These are phyloP conservation scores for Scrobipalpa atriplicella DNA, from an alignment of 2,888 invertebrate genomes.

Conservation along the genomic window DNA sequence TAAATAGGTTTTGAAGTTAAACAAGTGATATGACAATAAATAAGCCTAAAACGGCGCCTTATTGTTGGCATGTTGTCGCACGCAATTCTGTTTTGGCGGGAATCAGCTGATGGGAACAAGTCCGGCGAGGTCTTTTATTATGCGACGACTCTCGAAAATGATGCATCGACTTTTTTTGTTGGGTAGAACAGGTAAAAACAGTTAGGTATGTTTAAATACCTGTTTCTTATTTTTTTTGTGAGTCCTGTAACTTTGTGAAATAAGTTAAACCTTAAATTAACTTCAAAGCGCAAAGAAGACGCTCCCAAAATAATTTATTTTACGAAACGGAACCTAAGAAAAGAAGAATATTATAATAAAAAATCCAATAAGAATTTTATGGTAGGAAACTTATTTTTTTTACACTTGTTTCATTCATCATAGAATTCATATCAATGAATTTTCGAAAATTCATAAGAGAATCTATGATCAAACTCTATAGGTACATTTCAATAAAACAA, in stretches of 20 bases:
- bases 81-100: conserved; percentile 38
- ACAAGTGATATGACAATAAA: conserved; percentile 41
- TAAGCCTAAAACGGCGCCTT: conserved; percentile 36
- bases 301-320: no score
- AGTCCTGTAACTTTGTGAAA: neutral
- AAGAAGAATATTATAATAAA: no score
- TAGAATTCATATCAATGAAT: no score
- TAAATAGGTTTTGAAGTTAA: conserved; percentile 23
- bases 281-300: no score
- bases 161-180: conserved; percentile 18
- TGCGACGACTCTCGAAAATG: conserved; percentile 22
- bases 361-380: no score
- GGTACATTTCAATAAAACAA: no score
- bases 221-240: conserved; percentile 6
- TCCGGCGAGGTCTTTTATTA: conserved; percentile 38
- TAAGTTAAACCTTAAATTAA: no score
- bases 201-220: conserved; percentile 30
- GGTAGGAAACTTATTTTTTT: no score
- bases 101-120: conserved; percentile 43
- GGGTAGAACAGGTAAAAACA: conserved; percentile 30
- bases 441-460: no score
- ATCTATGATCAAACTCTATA: no score
- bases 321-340: no score
- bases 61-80: conserved; percentile 33
- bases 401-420: no score